These are phyloP conservation scores for Gulo gulo DNA, from an alignment of 2,113 vertebrate species.

Conservation along the genomic window DNA sequence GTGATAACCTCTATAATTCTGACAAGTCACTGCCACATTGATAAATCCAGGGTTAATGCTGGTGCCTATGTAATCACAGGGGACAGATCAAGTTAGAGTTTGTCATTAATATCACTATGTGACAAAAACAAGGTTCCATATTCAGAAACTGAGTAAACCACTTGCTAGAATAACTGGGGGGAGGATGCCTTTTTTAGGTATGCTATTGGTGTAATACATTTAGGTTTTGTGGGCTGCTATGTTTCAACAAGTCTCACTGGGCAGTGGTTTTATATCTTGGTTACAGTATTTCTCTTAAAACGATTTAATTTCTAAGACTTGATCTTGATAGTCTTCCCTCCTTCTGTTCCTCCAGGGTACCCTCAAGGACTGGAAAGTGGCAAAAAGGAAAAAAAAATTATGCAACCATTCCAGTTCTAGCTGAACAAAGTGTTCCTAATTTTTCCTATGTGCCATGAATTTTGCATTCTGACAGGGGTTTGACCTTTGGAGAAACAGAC, in stretches of 20 bases:
- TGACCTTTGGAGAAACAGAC: constrained; percentile 51
- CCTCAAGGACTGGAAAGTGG: not conserved
- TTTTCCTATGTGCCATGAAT: constrained; percentile 24
- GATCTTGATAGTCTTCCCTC: not conserved
- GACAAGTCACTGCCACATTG: not conserved
- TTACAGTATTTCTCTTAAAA: not conserved
- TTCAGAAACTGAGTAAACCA: not conserved
- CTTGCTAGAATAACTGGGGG: not conserved
- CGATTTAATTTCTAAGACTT: not conserved
- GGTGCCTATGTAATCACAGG: rapidly evolving
- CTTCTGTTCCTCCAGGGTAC: constrained; percentile 3
- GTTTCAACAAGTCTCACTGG: not conserved
- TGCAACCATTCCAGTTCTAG: not conserved
- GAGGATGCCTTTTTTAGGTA: not conserved
- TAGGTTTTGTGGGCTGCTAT: not conserved
- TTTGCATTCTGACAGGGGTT: constrained; percentile 42
- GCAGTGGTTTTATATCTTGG: not conserved
- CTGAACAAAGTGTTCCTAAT: constrained; percentile 35
- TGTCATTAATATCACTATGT: rapidly evolving
- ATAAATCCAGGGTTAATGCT: not conserved
- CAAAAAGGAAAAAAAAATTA: not conserved
- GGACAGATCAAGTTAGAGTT: not conserved
- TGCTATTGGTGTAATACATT: rapidly evolving
- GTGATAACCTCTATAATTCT: not conserved
- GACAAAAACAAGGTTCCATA: not conserved